These are phyloP conservation scores for Heliconius eleuchia DNA, from an alignment of 1,140 invertebrate species.

Conservation along the genomic window DNA sequence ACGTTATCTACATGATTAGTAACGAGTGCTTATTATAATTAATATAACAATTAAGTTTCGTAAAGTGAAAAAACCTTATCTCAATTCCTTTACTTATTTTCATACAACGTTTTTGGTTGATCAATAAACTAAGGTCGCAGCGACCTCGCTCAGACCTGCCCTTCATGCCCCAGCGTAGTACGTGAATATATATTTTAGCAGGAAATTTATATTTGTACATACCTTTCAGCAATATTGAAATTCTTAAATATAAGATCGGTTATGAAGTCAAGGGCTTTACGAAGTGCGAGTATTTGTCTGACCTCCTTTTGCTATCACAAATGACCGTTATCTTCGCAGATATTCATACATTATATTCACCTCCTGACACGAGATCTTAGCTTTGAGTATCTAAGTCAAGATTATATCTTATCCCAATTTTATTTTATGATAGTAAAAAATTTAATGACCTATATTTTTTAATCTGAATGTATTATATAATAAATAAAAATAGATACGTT, in stretches of 20 bases:
- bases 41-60: not conserved
- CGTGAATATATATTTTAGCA: constrained; percentile 20
- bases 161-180: constrained; percentile 35
- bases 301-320: constrained; percentile 36
- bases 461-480: not conserved
- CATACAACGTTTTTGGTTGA: constrained; percentile 2
- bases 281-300: constrained; percentile 24
- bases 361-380: constrained; percentile 34
- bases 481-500: not conserved
- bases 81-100: not conserved
- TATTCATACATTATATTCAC: constrained; percentile 20
- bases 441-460: not conserved
- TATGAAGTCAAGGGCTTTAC: constrained; percentile 27
- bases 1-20: not conserved
- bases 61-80: not conserved
- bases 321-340: constrained; percentile 33
- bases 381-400: constrained; percentile 23
- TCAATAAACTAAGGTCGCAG: constrained; percentile 24
- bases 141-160: constrained; percentile 33
- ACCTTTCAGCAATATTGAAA: constrained; percentile 7
- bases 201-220: constrained; percentile 8
- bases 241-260: not conserved
- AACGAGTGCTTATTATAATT: not conserved
- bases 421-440: not conserved
- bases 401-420: constrained; percentile 22